Evolutionary conservation across 2,797 vertebrate species (phyloP).

Genomic region (Pangasius sanitwongsei): DNA sequence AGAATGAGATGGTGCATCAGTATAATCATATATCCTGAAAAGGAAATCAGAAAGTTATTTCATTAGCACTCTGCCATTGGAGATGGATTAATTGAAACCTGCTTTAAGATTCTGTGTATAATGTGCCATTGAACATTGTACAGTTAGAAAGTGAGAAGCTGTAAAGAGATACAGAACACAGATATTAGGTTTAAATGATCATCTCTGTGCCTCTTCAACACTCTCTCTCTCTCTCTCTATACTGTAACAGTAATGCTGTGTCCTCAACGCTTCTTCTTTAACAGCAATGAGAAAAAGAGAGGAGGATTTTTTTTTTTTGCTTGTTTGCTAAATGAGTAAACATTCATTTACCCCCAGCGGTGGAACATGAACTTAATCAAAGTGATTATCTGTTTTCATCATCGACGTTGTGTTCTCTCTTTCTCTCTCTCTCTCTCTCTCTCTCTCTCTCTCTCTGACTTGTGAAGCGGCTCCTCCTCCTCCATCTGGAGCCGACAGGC

Average conservation of each 20-base stretch:
- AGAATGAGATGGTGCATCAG: background rate
- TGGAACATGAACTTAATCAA: conserved; percentile 77
- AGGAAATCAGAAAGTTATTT: background rate
- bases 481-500: conserved; percentile 11
- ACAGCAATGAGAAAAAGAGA: background rate
- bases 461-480: conserved; percentile 8
- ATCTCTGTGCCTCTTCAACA: background rate
- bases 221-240: background rate
- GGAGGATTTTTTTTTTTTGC: conserved; percentile 17
- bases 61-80: background rate
- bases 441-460: background rate
- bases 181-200: background rate
- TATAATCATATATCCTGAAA: background rate
- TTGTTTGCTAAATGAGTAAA: conserved; percentile 75
- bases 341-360: conserved; percentile 75
- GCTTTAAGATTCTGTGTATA: background rate
- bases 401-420: conserved; percentile 56
- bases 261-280: background rate
- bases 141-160: background rate
- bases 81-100: background rate
- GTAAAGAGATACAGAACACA: background rate
- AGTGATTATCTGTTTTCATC: conserved; percentile 72
- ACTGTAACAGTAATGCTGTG: conserved; percentile 3
- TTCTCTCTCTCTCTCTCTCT: conserved; percentile 6
- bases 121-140: background rate